These are phyloP conservation scores for Labeo calbasu DNA, from an alignment of 2,797 vertebrate genomes.

Conservation along the genomic window DNA sequence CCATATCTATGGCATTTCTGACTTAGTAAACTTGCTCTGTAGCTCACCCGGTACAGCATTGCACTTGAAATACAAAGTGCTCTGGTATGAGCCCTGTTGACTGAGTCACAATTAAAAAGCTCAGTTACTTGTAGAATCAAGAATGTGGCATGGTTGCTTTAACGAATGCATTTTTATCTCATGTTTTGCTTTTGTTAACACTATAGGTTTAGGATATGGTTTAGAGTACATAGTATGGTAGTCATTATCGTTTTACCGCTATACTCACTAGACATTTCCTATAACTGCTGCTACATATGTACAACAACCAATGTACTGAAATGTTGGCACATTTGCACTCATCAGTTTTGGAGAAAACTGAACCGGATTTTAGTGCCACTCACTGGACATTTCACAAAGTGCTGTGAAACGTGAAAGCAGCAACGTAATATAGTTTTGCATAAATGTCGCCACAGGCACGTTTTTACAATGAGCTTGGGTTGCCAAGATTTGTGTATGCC, in stretches of 20 bases:
- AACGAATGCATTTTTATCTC: background rate
- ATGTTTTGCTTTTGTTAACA: background rate
- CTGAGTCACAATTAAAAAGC: background rate
- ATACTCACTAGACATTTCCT: background rate
- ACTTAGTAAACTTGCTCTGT: background rate
- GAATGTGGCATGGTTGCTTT: background rate
- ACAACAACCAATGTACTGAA: background rate
- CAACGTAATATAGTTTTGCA: background rate
- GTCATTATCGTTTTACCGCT: background rate
- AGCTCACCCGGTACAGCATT: background rate
- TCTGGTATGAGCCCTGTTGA: background rate
- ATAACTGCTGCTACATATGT: background rate
- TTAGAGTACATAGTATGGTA: background rate
- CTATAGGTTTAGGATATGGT: background rate
- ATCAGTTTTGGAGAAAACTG: background rate
- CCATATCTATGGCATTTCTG: background rate
- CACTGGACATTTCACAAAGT: background rate
- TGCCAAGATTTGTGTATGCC: background rate
- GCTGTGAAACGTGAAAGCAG: background rate
- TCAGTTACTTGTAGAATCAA: background rate
- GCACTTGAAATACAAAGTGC: background rate
- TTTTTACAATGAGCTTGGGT: constrained; percentile 16
- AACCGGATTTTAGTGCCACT: background rate
- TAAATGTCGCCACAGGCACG: constrained; percentile 12
- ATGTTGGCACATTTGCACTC: background rate